phyloP scores from a whole-genome alignment of 2,113 vertebrate species.

The Labeo catla region DNA sequence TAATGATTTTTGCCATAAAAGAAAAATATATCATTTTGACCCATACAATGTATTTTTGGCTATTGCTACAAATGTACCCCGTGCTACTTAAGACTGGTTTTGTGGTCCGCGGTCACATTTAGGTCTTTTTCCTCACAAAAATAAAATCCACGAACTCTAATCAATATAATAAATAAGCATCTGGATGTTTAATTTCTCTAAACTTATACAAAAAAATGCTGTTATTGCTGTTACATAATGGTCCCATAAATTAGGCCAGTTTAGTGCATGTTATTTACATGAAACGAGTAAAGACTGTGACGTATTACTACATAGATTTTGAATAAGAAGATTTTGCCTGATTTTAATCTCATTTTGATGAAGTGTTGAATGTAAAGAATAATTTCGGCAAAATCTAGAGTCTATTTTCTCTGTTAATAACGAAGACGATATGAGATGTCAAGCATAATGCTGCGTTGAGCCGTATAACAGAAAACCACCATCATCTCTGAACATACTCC shows the following conservation, averaged over 20 bases:
- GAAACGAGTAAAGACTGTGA: not conserved
- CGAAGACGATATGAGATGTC: not conserved
- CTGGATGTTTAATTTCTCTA: not conserved
- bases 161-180: conserved; percentile 13
- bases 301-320: not conserved
- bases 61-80: no score
- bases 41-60: no score
- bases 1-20: no score
- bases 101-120: no score
- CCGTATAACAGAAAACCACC: not conserved
- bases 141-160: not conserved
- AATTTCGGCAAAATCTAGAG: not conserved
- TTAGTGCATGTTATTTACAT: not conserved
- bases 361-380: not conserved
- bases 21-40: no score
- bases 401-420: not conserved
- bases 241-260: not conserved
- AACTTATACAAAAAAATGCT: not conserved
- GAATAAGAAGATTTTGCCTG: not conserved
- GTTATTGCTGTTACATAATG: conserved; percentile 11
- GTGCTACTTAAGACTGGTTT: no score
- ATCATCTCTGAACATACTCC: no score
- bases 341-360: not conserved
- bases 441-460: not conserved
- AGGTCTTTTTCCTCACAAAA: not conserved